These are phyloP conservation scores for Passer montanus DNA, from an alignment of 2,113 vertebrate species.

Conservation along the genomic window DNA sequence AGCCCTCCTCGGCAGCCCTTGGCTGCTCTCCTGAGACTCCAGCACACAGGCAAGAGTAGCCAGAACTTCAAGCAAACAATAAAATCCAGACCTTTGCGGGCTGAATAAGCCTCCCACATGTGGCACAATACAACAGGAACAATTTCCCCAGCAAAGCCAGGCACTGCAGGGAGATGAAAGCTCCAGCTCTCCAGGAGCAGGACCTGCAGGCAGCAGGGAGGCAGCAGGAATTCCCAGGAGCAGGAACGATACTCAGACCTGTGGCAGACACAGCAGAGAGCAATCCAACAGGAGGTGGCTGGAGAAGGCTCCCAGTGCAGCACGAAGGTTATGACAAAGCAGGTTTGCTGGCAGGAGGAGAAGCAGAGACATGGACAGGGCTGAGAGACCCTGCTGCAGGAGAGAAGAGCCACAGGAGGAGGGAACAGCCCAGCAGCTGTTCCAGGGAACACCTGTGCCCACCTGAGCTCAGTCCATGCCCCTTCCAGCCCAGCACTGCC, in stretches of 20 bases:
- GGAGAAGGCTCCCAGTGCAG: background rate
- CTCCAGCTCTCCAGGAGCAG: background rate
- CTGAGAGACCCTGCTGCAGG: background rate
- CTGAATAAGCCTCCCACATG: background rate
- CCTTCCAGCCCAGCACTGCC: background rate
- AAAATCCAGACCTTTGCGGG: background rate
- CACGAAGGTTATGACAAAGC: background rate
- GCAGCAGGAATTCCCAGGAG: background rate
- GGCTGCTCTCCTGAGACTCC: background rate
- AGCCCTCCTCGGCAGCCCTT: background rate
- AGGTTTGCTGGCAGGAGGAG: background rate
- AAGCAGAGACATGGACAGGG: rapidly evolving
- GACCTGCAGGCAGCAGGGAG: background rate
- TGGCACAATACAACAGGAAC: background rate
- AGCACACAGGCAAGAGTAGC: rapidly evolving
- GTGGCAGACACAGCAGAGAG: background rate
- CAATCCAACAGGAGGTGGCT: background rate
- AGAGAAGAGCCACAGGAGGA: background rate
- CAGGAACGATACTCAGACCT: background rate
- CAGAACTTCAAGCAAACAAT: background rate
- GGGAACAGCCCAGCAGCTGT: rapidly evolving
- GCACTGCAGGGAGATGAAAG: background rate
- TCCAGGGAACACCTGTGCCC: background rate
- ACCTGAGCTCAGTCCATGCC: rapidly evolving
- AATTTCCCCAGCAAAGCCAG: background rate